Base-by-base conservation (phyloP, 30 jellyfish, hydroid and myxozoan genomes). In the Aurelia coerulea region DNA sequence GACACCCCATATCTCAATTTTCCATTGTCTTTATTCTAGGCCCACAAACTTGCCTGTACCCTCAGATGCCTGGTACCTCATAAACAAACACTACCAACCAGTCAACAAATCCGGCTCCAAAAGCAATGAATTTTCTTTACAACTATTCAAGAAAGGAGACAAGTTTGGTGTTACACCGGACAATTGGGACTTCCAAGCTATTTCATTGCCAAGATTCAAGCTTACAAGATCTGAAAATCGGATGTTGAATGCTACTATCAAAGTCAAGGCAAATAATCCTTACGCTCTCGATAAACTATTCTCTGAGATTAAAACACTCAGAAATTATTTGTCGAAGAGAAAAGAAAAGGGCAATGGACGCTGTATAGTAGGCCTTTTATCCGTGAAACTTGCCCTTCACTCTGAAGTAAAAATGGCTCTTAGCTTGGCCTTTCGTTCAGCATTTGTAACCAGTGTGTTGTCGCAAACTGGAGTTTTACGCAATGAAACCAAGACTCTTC, bases 151-250 rank as follows among this genome's bases (percentile, higher is more conserved):
- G 70, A 60, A 60, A 60, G 70, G 70, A n/a, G 70, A 60, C 70
- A 60, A 23, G 35, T 60, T 60, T 23, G 12, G 10, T 6, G 31
- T 23, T 17, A 10, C 12, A 2, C 1, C 31, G 13, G 70, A n/a
- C 35, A 11, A 60, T 15, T 8, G 5, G 10, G 70, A 60, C 31
- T 60, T 60, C 12, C 73, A 54, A 79, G 86, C 86, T 16, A 13
- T 65, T 46, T 66, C 73, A 12, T 65, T 79, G 19, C 89, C 89
- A 33, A 79, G 59, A 10, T 79, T 79, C 89, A 79, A 65, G 51
- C 37, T 79, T 7, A 42, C 73, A 18, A 65, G 56, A 41, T 18
- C 75, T 51, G 69, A 79, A 64, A 50, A 46, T 10, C 62, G 46
- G 29, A 42, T 39, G 89, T 5, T 5, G 49, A 71, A 79, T 65